These are phyloP conservation scores for Crocodylus rhombifer DNA, from an alignment of 2,797 vertebrate species.

Conservation along the genomic window DNA sequence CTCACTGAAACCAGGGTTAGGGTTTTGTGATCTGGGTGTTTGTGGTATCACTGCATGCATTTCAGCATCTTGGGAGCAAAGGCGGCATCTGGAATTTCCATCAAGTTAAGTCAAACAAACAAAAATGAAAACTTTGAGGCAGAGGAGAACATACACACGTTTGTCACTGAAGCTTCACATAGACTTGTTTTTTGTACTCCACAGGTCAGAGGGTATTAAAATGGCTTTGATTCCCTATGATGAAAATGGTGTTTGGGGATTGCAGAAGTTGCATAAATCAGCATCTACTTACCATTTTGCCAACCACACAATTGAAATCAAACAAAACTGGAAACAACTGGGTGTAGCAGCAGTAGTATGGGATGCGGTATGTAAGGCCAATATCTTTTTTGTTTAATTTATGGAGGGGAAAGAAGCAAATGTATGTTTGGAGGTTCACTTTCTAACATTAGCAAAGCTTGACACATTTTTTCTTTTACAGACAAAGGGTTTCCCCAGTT, in stretches of 20 bases:
- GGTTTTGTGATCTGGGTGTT: too few species aligned
- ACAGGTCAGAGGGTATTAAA: background rate
- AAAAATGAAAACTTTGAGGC: background rate
- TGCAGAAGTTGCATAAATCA: conserved; percentile 89
- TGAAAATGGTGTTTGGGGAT: conserved; percentile 70
- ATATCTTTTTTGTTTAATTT: background rate
- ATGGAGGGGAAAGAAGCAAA: background rate
- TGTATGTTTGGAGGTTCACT: background rate
- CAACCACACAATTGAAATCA: conserved; percentile 83
- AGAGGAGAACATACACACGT: background rate
- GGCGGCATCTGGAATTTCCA: background rate
- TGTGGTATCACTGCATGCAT: too few species aligned
- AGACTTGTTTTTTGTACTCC: background rate
- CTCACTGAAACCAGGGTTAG: too few species aligned
- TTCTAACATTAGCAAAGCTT: background rate
- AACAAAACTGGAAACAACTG: conserved; percentile 91
- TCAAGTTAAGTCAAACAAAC: background rate
- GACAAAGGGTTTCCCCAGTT: background rate
- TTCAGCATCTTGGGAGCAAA: background rate
- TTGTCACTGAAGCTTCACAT: background rate
- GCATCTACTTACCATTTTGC: conserved; percentile 87
- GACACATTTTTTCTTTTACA: background rate
- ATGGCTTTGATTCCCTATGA: conserved; percentile 83
- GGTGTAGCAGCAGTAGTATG: conserved; percentile 96
- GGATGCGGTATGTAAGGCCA: conserved; percentile 89